Percentiles rank a stretch among this genome's conserved stretches.
These are phyloP conservation scores for Drosophila asahinai DNA, from an alignment of 1,140 invertebrate species.

Conservation along the genomic window DNA sequence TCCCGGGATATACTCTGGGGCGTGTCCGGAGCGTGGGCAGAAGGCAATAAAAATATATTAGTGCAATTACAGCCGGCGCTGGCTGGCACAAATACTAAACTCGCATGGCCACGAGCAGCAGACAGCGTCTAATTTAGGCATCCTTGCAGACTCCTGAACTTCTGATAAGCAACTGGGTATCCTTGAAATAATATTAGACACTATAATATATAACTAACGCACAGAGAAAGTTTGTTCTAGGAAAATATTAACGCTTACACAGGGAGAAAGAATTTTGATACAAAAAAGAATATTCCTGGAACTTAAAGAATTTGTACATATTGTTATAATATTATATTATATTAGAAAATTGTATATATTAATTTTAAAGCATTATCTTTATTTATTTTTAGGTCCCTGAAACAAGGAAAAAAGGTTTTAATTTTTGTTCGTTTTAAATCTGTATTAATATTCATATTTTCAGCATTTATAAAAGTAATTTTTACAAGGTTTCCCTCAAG, in stretches of 20 bases:
- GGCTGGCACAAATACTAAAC: constrained; percentile 27
- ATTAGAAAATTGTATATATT: no score
- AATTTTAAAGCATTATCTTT: no score
- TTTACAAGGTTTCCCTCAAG: no score
- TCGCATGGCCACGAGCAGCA: constrained; percentile 3
- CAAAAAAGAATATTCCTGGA: no score
- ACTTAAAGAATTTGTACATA: no score
- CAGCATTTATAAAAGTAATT: no score
- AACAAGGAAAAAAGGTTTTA: no score
- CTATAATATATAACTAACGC: neutral
- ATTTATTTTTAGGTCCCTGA: no score
- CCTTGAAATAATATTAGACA: constrained; percentile 20
- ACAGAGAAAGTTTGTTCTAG: neutral
- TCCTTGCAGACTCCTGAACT: constrained; percentile 26
- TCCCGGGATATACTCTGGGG: constrained; percentile 11
- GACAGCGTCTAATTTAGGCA: constrained; percentile 70
- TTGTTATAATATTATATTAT: no score
- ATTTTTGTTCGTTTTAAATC: no score
- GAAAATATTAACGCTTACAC: constrained; percentile 2
- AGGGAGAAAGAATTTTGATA: neutral
- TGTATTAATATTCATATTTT: no score
- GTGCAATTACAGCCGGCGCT: constrained; percentile 79
- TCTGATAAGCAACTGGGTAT: constrained; percentile 27
- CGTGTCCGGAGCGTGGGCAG: constrained; percentile 29
- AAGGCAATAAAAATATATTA: constrained; percentile 82